Evolutionary conservation across 2,888 invertebrate species (phyloP), one percentile per base, ranked within the genome.

Genomic region (Tubulanus polymorphus): DNA sequence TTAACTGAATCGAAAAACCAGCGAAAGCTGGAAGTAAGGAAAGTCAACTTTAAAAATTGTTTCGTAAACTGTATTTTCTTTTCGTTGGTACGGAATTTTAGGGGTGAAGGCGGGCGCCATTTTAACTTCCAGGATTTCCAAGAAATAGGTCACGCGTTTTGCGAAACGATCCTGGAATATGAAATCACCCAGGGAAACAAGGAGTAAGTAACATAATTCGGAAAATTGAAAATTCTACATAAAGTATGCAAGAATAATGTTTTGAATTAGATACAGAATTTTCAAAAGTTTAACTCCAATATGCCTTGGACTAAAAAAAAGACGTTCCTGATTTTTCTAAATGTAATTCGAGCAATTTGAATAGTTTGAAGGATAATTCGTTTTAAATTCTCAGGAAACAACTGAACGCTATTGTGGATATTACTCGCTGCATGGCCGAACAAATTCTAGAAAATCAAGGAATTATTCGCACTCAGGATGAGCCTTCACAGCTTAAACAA

Each of bases 121-220:
- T 78, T 76, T 63, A 76, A 72, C 61, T 68, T 69, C 2, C 41
- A 52, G 12, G 78, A 78, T 59, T 74, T 69, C 56, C 67, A 73
- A 67, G 71, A 73, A 15, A 74, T 76, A 71, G 78, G 78, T 2
- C 61, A 63, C 49, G 64, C 65, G 3, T 64, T 78, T 49, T 71
- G 71, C 50, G 63, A 70, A 51, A 69, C 67, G 18, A 70, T 74
- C 12, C 59, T 71, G 32, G 74, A 75, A 48, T 76, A 74, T 52
- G 61, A 70, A 20, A 41, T 55, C 15, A 63, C 69, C 32, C 68
- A 69, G 56, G 68, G 69, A 54, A 65, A 75, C 61, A 68, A 71
- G 56, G 61, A 60, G 76, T 77, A 60, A 65, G 74, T 67, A n/a
- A 51, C 37, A n/a, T 53, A n/a, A n/a, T n/a, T n/a, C n/a, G n/a